A percentile compares a stretch with the other conserved stretches of the same genome.
Evolutionary conservation across 1,140 invertebrate species (phyloP).

Genomic region (Leptinotarsa texana): DNA sequence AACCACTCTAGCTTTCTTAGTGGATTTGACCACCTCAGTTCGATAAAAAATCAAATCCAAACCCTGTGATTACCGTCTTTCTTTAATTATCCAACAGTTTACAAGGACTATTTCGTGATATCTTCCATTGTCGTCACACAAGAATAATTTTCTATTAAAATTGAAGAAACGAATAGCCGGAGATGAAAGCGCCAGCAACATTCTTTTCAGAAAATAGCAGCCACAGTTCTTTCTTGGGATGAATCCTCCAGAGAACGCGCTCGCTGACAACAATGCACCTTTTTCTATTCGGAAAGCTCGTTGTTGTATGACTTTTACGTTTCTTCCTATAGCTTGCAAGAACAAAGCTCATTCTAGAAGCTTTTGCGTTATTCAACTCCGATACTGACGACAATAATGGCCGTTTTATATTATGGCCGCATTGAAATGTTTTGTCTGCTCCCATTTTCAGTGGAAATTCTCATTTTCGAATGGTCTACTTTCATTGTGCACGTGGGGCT

Average conservation of each 20-base stretch:
- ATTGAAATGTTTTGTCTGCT: slow-evolving; percentile 18
- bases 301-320: slow-evolving; percentile 54
- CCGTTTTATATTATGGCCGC: slow-evolving; percentile 45
- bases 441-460: slow-evolving; percentile 14
- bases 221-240: slow-evolving; percentile 46
- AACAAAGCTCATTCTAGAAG: slow-evolving; percentile 53
- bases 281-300: slow-evolving; percentile 50
- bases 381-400: slow-evolving; percentile 52
- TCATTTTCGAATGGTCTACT: slow-evolving; percentile 24
- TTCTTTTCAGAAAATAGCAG: slow-evolving; percentile 40
- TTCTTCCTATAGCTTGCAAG: slow-evolving; percentile 50
- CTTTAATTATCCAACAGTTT: neutral
- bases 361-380: slow-evolving; percentile 53
- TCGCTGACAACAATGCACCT: slow-evolving; percentile 47
- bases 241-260: slow-evolving; percentile 50
- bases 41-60: too few relatives aligned
- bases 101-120: neutral
- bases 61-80: neutral
- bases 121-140: neutral
- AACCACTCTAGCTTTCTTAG: too few relatives aligned
- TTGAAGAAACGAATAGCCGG: slow-evolving; percentile 21
- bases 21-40: too few relatives aligned
- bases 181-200: slow-evolving; percentile 29
- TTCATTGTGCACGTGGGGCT: neutral
- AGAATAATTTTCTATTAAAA: slow-evolving; percentile 36